Base-by-base conservation (phyloP, 2,113 vertebrate species). In the Phainopepla nitens region DNA sequence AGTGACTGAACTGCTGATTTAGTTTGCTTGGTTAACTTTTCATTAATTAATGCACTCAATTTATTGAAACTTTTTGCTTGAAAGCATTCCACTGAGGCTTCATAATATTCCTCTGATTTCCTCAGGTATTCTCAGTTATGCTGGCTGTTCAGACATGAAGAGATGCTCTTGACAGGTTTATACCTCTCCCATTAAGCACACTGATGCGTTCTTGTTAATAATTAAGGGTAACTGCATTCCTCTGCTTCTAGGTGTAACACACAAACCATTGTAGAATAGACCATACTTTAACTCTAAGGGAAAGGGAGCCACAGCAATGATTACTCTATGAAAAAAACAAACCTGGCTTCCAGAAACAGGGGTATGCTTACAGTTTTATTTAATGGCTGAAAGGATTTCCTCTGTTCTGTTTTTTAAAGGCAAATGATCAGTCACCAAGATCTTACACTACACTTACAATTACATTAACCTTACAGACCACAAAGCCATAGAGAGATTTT, bases 401-500 rank as follows among this genome's bases (percentile, higher is more conserved):
- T 66, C 60, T 53, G 3, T 18, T 87, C 62, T 73, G 11, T 25
- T 51, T 75, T 57, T 62, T 17, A 66, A 66, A 70, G n/a, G 29
- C 25, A 57, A 15, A 8, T 41, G 9, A 70, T 77, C 42, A 36
- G 8, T 11, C 28, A 68, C 9, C 15, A 33, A 66, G 5, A 31
- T 60, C 36, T 78, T 73, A 69, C 5, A 16, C 6, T 12, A 60
- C 7, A 44, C 6, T 60, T 83, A 36, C 31, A 87, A 27, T 57
- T 65, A 77, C 11, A 23, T 13, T 31, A 84, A 17, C 19, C 7
- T 64, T 87, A 42, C 20, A 83, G 28, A 35, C 11, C 29, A 72
- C 33, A 60, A 64, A 69, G 27, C 16, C 10, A 15, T 1, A 4
- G 20, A 14, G 10, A 3, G 2, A 0, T 7, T 39, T 82, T 82